A percentile compares a stretch with the other conserved stretches of the same genome.
Conservation (phyloP, 2,113 vertebrate genomes). For the Tenebrosternarchus preto region DNA sequence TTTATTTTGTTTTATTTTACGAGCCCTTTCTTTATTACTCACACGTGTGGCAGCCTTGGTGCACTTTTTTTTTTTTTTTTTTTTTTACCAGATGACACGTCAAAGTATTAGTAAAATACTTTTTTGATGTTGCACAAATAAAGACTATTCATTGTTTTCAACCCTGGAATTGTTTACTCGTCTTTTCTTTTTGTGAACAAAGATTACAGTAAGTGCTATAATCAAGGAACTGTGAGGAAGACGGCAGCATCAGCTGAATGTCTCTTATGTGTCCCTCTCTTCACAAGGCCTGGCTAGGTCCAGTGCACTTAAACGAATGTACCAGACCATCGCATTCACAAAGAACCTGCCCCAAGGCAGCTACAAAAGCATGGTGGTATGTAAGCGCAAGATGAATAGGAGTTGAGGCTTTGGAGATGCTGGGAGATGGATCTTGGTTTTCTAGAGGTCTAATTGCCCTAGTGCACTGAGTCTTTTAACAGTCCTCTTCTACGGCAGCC, state of each 20-base stretch:
- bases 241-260: slow-evolving; percentile 3
- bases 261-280: slow-evolving; percentile 30
- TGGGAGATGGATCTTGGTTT: slow-evolving; percentile 36
- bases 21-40: background rate
- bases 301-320: slow-evolving; percentile 24
- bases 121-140: background rate
- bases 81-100: background rate
- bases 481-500: slow-evolving; percentile 22
- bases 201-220: slow-evolving; percentile 11
- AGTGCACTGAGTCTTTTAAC: slow-evolving; percentile 46
- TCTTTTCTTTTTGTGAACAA: background rate
- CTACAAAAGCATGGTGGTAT: slow-evolving; percentile 33
- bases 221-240: slow-evolving; percentile 11
- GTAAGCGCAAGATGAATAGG: slow-evolving; percentile 44
- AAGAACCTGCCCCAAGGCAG: slow-evolving; percentile 5
- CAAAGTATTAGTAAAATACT: background rate
- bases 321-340: slow-evolving; percentile 27
- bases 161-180: background rate
- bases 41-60: background rate
- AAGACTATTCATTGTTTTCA: background rate
- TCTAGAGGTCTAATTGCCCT: slow-evolving; percentile 47
- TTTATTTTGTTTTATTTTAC: background rate
- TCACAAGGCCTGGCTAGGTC: background rate
- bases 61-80: no score
- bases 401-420: slow-evolving; percentile 41